Evolutionary conservation across 2,797 vertebrate species (phyloP).

Genomic region (Triplophysa bombifrons): DNA sequence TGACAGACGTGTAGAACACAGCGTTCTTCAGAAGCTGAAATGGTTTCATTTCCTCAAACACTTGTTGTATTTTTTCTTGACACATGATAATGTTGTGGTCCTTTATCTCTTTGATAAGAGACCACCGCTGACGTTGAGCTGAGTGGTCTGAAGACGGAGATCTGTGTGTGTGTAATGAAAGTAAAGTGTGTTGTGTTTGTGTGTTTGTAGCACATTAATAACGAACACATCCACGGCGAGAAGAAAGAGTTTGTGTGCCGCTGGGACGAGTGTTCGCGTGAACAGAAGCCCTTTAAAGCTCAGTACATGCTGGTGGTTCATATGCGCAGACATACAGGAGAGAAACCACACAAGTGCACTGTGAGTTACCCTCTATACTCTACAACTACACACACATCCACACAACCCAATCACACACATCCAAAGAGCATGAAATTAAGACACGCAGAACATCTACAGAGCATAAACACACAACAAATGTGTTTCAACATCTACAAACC

Average conservation of each 20-base stretch:
- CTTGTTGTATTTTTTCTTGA: slow-evolving; percentile 34
- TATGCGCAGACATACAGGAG: slow-evolving; percentile 95
- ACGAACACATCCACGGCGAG: slow-evolving; percentile 96
- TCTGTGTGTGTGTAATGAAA: slow-evolving; percentile 23
- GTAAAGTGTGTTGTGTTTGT: slow-evolving; percentile 45
- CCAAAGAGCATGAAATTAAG: too few relatives aligned
- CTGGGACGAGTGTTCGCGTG: slow-evolving; percentile 91
- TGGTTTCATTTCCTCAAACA: slow-evolving; percentile 28
- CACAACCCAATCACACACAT: not conserved
- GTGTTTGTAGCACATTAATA: slow-evolving; percentile 90
- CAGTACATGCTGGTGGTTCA: slow-evolving; percentile 99
- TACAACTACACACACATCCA: slow-evolving; percentile 4
- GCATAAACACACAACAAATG: not conserved
- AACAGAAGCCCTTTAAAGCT: slow-evolving; percentile 97
- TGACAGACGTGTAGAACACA: slow-evolving; percentile 24
- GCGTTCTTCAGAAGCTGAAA: slow-evolving; percentile 35
- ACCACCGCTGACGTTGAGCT: slow-evolving; percentile 38
- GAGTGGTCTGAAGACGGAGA: slow-evolving; percentile 20
- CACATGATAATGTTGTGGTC: slow-evolving; percentile 31
- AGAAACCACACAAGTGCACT: slow-evolving; percentile 98
- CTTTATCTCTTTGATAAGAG: slow-evolving; percentile 50
- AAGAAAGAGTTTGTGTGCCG: slow-evolving; percentile 98
- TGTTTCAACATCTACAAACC: too few relatives aligned
- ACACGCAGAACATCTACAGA: not conserved
- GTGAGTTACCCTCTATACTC: slow-evolving; percentile 70